phyloP scores from a whole-genome alignment of 2,113 vertebrate species.

The Lepus americanus region DNA sequence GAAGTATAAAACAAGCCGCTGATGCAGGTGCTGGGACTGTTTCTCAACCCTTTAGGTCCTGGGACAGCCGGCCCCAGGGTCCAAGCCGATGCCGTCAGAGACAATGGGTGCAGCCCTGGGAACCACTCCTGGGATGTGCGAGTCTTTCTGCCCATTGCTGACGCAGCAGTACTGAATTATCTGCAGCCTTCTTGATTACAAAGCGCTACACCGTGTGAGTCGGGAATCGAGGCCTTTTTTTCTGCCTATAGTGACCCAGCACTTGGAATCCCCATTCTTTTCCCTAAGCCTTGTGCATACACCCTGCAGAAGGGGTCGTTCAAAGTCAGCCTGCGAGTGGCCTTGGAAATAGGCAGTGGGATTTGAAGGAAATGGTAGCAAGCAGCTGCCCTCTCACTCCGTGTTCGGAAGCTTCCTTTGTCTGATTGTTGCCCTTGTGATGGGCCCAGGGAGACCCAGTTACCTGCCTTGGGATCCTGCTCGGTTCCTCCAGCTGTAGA shows the following conservation, averaged over 20 bases:
- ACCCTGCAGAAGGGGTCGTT: neutral
- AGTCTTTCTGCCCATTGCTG: neutral
- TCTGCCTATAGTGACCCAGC: neutral
- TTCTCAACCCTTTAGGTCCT: neutral
- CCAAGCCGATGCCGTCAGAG: neutral
- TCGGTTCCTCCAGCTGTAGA: neutral
- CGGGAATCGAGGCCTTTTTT: neutral
- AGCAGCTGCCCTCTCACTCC: neutral
- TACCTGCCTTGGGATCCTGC: neutral
- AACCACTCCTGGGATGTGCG: neutral
- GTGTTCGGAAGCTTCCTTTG: neutral
- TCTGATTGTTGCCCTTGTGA: neutral
- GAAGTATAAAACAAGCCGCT: neutral
- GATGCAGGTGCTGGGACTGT: neutral
- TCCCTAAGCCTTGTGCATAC: neutral
- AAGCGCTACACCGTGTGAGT: neutral
- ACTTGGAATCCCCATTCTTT: neutral
- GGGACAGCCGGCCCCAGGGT: neutral
- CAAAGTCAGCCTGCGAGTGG: neutral
- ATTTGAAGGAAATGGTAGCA: neutral
- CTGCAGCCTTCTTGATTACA: neutral
- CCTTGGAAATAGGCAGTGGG: neutral
- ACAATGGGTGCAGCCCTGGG: too few relatives aligned
- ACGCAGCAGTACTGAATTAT: neutral
- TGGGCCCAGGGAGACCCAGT: neutral